Base-by-base conservation (phyloP, 2,797 vertebrate genomes). In the Sebastes taczanowskii region DNA sequence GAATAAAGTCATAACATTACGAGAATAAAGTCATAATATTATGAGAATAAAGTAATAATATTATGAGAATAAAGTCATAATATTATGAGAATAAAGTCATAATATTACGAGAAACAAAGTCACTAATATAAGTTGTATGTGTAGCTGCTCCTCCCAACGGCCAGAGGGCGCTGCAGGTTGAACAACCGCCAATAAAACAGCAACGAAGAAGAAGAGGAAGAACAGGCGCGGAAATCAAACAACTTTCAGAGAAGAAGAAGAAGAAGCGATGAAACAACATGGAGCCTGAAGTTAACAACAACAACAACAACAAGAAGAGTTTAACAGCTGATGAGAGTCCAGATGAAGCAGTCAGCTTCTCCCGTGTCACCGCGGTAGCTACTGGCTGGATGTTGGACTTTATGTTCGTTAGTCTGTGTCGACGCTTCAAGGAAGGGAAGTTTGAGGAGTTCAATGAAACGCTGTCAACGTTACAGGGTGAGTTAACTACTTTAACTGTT, bases 311-410 rank as follows among this genome's bases (percentile, higher is more conserved):
- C 1, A 20, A 20, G 0, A 22, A 60, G 58, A 22, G 13, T 0
- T 1, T 2, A 0, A 20, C 56, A 34, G 52, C 81, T 27, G 25
- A 27, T 3, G 14, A 13, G 0, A 71, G 11, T 16, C 18, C 2
- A 0, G 82, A 86, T 1, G 42, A 38, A 60, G 78, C 0, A 20
- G 74, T 61, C 0, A 6, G 20, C 25, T 93, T 91, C n/a, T 4
- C 46, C 1, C 62, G 55, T 0, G 89, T 94, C 0, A 65, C 82
- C 1, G 30, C 61, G 1, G 82, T 95, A 1, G 93, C 89, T 8
- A 65, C 80, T 0, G 66, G 20, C 1, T 96, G 95, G 96, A 95
- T 95, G 52, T 4, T 91, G 9, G 95, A 96, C 68, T 96, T 95
- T 16, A 30, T 81, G 73, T 96, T 96, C 30, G 7, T 91, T 0